Evolutionary conservation across 2,797 vertebrate species (phyloP).

Genomic region (Diplodus sargus): DNA sequence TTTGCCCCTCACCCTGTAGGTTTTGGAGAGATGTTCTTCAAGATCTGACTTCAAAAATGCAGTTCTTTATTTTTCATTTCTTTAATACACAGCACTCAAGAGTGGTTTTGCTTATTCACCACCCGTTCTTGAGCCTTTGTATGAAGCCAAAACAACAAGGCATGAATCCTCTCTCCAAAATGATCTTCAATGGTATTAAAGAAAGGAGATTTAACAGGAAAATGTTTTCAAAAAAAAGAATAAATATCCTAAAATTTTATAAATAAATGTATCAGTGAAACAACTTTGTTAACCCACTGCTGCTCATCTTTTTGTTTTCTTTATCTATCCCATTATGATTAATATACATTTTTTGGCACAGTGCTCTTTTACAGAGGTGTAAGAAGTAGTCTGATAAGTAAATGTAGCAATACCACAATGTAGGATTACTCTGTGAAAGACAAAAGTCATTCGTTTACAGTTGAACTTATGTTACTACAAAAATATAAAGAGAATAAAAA

Average conservation of each 20-base stretch:
- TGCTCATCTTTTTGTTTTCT: neutral
- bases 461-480: no score
- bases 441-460: no score
- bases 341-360: neutral
- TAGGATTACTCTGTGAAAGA: no score
- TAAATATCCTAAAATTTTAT: neutral
- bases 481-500: no score
- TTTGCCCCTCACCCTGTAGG: slow-evolving; percentile 5
- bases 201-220: neutral
- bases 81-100: neutral
- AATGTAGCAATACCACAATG: no score
- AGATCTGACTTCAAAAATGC: neutral
- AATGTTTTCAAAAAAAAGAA: neutral
- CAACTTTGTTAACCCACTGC: neutral
- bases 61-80: neutral
- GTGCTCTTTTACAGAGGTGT: neutral
- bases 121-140: neutral
- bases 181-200: neutral
- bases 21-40: slow-evolving; percentile 1
- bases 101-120: neutral
- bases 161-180: neutral
- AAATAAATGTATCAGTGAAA: neutral
- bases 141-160: neutral
- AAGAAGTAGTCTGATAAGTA: no score
- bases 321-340: neutral